Percentiles rank a stretch among this genome's conserved stretches.
These are phyloP conservation scores for Melinaea marsaeus DNA, from an alignment of 2,888 invertebrate species.

Conservation along the genomic window DNA sequence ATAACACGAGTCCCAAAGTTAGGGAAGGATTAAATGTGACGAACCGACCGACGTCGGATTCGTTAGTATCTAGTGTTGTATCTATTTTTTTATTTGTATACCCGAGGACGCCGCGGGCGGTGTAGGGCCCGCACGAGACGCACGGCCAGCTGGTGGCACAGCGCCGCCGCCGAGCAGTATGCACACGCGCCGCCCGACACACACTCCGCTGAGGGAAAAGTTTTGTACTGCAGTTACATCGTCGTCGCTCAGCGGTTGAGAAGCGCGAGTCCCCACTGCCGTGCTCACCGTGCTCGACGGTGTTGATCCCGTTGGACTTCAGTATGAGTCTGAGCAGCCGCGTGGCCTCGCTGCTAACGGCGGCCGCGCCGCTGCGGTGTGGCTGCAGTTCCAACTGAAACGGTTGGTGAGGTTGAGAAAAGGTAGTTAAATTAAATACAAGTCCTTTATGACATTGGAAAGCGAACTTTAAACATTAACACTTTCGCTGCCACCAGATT, in stretches of 20 bases:
- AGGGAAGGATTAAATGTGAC: too few relatives aligned
- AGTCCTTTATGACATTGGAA: too few relatives aligned
- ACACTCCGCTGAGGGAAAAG: constrained; percentile 46
- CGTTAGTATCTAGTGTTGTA: too few relatives aligned
- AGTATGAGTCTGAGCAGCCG: constrained; percentile 65
- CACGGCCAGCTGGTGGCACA: constrained; percentile 95
- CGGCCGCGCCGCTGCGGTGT: constrained; percentile 61
- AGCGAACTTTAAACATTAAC: too few relatives aligned
- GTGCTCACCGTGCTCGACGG: constrained; percentile 60
- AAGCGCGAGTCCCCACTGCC: background rate
- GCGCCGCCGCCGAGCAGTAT: constrained; percentile 94
- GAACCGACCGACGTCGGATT: too few relatives aligned
- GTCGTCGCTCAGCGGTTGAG: background rate
- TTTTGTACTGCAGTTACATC: background rate
- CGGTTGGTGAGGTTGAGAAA: background rate
- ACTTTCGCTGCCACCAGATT: too few relatives aligned
- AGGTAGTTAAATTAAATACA: too few relatives aligned
- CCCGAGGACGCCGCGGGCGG: constrained; percentile 88
- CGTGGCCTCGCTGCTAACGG: constrained; percentile 69
- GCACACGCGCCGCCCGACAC: constrained; percentile 84
- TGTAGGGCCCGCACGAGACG: constrained; percentile 88
- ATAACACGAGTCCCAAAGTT: too few relatives aligned
- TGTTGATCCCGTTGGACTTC: constrained; percentile 66
- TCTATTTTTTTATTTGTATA: constrained; percentile 40
- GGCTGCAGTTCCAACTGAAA: constrained; percentile 59